A percentile compares a stretch with the other conserved stretches of the same genome.
These are phyloP conservation scores for Bos javanicus DNA, from an alignment of 2,113 vertebrate species.

Conservation along the genomic window DNA sequence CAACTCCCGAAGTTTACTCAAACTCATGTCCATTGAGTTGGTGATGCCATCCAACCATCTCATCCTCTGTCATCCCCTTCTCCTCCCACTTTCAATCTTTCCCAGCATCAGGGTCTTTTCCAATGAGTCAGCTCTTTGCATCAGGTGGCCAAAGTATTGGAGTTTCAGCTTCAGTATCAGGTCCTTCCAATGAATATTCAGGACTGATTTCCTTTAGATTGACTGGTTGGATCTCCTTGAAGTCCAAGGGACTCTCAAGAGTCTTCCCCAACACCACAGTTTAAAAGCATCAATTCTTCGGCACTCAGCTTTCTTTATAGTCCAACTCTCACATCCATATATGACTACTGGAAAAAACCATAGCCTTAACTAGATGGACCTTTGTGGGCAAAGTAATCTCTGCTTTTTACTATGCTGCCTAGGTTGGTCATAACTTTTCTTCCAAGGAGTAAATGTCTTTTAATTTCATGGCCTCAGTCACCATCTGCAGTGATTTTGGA, in stretches of 20 bases:
- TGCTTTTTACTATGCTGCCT: not conserved
- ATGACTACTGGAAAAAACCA: not conserved
- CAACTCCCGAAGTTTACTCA: not conserved
- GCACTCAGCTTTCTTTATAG: not conserved
- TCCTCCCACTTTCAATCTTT: not conserved
- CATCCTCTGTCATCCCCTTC: not conserved
- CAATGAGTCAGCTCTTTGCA: not conserved
- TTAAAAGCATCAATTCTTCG: not conserved
- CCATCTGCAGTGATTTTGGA: not conserved
- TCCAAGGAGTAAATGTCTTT: not conserved
- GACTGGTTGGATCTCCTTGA: not conserved
- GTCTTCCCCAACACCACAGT: not conserved
- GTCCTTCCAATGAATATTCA: not conserved
- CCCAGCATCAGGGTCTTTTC: not conserved
- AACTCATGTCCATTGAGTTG: not conserved
- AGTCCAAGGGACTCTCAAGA: not conserved
- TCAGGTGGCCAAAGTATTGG: not conserved
- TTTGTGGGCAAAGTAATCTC: not conserved
- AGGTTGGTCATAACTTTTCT: not conserved
- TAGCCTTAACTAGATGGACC: not conserved
- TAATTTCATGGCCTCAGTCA: not conserved
- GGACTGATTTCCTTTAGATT: not conserved
- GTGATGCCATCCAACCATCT: not conserved
- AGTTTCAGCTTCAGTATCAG: not conserved
- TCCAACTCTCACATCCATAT: not conserved